A percentile compares a stretch with the other conserved stretches of the same genome.
Evolutionary conservation across 2,797 vertebrate genomes (phyloP).

Genomic region (Catostomus latipinnis): DNA sequence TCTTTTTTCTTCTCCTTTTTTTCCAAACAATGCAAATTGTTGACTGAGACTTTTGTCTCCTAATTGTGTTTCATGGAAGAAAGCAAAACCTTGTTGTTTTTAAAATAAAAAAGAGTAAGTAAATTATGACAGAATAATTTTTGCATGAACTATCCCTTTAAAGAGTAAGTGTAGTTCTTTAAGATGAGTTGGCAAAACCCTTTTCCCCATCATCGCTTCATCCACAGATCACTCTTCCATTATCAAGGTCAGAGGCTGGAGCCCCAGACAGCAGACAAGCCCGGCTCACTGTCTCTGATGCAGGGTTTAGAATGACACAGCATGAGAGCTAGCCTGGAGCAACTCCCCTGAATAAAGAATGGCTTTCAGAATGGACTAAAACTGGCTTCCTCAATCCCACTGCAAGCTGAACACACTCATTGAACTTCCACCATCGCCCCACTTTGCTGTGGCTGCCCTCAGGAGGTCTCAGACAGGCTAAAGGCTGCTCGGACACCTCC

Average conservation of each 20-base stretch:
- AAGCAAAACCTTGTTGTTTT: no score
- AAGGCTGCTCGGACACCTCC: slow-evolving; percentile 34
- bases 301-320: slow-evolving; percentile 55
- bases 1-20: no score
- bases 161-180: neutral
- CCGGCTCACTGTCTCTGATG: slow-evolving; percentile 21
- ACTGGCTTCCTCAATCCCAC: slow-evolving; percentile 6
- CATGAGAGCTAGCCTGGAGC: slow-evolving; percentile 41
- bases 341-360: slow-evolving; percentile 50
- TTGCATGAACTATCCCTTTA: no score
- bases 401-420: slow-evolving; percentile 6
- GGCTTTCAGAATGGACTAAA: slow-evolving; percentile 39
- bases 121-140: no score
- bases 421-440: slow-evolving; percentile 11
- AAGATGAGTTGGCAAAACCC: slow-evolving; percentile 15
- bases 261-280: slow-evolving; percentile 45
- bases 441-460: slow-evolving; percentile 9
- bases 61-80: no score
- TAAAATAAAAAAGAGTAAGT: no score
- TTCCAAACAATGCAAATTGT: no score
- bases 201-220: slow-evolving; percentile 21
- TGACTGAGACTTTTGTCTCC: no score
- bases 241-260: slow-evolving; percentile 51
- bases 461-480: slow-evolving; percentile 29
- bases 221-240: slow-evolving; percentile 25